Percentiles rank a stretch among this genome's conserved stretches.
Evolutionary conservation across 2,888 invertebrate species (phyloP).

Genomic region (Plebejus argus): DNA sequence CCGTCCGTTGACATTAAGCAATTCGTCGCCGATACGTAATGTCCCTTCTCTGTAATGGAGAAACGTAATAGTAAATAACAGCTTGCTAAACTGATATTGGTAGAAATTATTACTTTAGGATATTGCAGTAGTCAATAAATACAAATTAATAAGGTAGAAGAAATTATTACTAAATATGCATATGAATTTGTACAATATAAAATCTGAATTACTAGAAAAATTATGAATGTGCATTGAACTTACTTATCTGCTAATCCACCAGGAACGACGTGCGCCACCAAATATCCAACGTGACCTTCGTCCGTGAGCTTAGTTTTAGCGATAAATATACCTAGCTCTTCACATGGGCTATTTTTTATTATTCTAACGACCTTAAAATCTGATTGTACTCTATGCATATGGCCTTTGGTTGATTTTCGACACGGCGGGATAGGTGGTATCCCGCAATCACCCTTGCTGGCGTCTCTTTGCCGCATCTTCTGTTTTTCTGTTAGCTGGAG

Average conservation of each 20-base stretch:
- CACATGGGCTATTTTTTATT: slow-evolving; percentile 76
- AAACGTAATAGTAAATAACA: slow-evolving; percentile 30
- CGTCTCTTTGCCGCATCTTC: slow-evolving; percentile 72
- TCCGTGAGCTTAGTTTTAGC: slow-evolving; percentile 83
- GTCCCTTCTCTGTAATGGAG: slow-evolving; percentile 79
- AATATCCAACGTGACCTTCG: slow-evolving; percentile 83
- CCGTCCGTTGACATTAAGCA: slow-evolving; percentile 86
- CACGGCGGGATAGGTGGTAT: slow-evolving; percentile 77
- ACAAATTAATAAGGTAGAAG: no score
- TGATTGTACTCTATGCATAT: slow-evolving; percentile 57
- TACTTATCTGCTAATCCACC: slow-evolving; percentile 86
- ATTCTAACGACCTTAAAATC: slow-evolving; percentile 80
- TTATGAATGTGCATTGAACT: slow-evolving; percentile 47
- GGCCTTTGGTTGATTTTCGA: slow-evolving; percentile 58
- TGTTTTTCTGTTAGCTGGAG: slow-evolving; percentile 76
- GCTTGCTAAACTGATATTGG: not conserved
- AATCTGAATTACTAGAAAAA: slow-evolving; percentile 20
- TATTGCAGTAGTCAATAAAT: no score
- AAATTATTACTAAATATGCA: not conserved
- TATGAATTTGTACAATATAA: not conserved
- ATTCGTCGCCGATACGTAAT: slow-evolving; percentile 85
- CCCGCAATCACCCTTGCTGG: slow-evolving; percentile 62
- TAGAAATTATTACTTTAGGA: no score
- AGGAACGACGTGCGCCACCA: slow-evolving; percentile 86
- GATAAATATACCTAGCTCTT: slow-evolving; percentile 87